phyloP scores from a whole-genome alignment of 2,888 invertebrate species.

The Cotesia congregata region DNA sequence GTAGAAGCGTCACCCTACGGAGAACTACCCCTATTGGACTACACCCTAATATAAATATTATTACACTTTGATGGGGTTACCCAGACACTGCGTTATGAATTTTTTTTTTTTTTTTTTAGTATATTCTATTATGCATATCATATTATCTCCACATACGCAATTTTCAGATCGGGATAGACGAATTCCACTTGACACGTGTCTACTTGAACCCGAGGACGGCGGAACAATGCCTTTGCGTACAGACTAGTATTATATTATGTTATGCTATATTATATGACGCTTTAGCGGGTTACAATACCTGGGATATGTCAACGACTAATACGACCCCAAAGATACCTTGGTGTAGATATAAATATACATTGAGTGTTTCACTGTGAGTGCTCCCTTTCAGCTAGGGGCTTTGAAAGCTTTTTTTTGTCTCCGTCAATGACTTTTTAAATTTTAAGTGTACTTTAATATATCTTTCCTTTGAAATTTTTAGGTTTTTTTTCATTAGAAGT shows the following conservation, averaged over 20 bases:
- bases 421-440: neutral
- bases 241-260: neutral
- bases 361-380: neutral
- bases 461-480: neutral
- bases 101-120: neutral
- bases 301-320: slow-evolving; percentile 1
- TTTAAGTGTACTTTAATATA: neutral
- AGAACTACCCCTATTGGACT: slow-evolving; percentile 54
- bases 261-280: neutral
- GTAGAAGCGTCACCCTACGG: slow-evolving; percentile 20
- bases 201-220: neutral
- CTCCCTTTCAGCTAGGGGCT: neutral
- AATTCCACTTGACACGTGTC: neutral
- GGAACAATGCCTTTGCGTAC: neutral
- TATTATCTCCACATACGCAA: slow-evolving; percentile 6
- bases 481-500: no score
- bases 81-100: slow-evolving; percentile 62
- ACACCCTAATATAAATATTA: slow-evolving; percentile 71
- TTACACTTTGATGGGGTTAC: slow-evolving; percentile 71
- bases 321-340: neutral
- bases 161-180: neutral
- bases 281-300: neutral
- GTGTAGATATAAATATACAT: neutral
- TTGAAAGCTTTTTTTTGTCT: neutral
- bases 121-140: neutral